A percentile compares a stretch with the other conserved stretches of the same genome.
phyloP scores from a whole-genome alignment of 2,888 invertebrate species.

The Orchesellides sinensis region DNA sequence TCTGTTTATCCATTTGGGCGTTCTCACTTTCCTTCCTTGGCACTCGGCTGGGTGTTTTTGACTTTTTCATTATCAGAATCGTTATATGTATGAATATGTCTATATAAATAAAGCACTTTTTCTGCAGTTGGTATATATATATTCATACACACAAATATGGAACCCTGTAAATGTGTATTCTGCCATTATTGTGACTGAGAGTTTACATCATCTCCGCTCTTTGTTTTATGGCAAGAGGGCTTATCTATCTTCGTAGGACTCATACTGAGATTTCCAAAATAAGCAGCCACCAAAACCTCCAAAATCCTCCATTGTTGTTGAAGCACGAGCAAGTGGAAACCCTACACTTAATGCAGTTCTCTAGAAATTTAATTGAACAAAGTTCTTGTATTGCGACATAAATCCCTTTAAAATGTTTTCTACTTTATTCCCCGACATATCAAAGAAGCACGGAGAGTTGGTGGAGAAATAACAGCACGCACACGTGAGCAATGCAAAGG shows the following conservation, averaged over 20 bases:
- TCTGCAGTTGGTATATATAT: too few relatives aligned
- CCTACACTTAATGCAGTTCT: constrained; percentile 15
- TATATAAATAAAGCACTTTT: too few relatives aligned
- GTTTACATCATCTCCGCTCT: constrained; percentile 16
- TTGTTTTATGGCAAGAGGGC: constrained; percentile 47
- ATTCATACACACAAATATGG: too few relatives aligned
- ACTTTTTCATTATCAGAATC: constrained; percentile 31
- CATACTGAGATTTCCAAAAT: constrained; percentile 48
- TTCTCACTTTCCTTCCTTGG: constrained; percentile 19
- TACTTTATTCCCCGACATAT: constrained; percentile 21
- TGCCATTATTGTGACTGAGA: too few relatives aligned
- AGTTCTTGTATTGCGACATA: constrained; percentile 47
- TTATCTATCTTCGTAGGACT: constrained; percentile 36
- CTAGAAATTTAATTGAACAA: constrained; percentile 41
- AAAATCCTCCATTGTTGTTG: constrained; percentile 32
- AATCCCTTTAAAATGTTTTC: constrained; percentile 45
- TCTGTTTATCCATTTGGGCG: constrained; percentile 30
- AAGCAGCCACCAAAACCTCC: constrained; percentile 25
- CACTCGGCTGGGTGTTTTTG: constrained; percentile 32
- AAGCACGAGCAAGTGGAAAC: neutral
- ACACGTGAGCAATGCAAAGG: constrained; percentile 30
- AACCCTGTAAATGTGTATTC: too few relatives aligned
- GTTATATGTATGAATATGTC: too few relatives aligned
- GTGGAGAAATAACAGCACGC: constrained; percentile 30
- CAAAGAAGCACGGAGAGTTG: neutral